These are phyloP conservation scores for Aegypius monachus DNA, from an alignment of 2,113 vertebrate genomes.

Conservation along the genomic window DNA sequence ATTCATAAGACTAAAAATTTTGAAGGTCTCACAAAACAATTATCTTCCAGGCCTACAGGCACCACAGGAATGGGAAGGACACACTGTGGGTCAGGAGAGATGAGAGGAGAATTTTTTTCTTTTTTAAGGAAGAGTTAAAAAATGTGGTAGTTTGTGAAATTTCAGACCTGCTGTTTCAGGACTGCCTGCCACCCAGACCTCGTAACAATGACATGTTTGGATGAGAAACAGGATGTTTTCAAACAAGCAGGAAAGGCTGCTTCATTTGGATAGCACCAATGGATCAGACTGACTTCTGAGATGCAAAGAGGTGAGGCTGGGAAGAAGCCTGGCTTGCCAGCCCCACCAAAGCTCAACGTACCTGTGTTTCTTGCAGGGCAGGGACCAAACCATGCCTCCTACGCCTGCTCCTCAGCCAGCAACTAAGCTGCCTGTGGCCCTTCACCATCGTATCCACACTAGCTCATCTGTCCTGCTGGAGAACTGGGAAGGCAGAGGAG, in stretches of 20 bases:
- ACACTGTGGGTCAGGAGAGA: not conserved
- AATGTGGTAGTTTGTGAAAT: not conserved
- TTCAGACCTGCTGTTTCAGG: not conserved
- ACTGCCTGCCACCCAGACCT: not conserved
- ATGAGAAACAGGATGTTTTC: not conserved
- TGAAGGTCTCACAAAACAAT: not conserved
- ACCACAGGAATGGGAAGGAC: not conserved
- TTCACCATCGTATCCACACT: fast-evolving
- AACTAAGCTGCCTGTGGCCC: not conserved
- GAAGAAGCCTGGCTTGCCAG: not conserved
- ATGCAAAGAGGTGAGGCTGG: not conserved
- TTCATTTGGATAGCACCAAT: not conserved
- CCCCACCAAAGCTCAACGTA: not conserved
- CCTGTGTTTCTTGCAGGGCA: not conserved
- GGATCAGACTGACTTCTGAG: not conserved
- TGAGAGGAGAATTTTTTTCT: not conserved
- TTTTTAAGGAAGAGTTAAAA: not conserved
- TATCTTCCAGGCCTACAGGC: not conserved
- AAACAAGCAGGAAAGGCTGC: not conserved
- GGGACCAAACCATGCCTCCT: not conserved
- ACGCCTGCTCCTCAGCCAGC: fast-evolving
- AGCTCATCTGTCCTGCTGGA: not conserved
- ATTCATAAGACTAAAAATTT: not conserved
- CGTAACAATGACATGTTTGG: not conserved
- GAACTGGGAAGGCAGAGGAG: not conserved